Evolutionary conservation across 2,113 vertebrate genomes (phyloP).

Genomic region (Chloropsis cyanopogon): DNA sequence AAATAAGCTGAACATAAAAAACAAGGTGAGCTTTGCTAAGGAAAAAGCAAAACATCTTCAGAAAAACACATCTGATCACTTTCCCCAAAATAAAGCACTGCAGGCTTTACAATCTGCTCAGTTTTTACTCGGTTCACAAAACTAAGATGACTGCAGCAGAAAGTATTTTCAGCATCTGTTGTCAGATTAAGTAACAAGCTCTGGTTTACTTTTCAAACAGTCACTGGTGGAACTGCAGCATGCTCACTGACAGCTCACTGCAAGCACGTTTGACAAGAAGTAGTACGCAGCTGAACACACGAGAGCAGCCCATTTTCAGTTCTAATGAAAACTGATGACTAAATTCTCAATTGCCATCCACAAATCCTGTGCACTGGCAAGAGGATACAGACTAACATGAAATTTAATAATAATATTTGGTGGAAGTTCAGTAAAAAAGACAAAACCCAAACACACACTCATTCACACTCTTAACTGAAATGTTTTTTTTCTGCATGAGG

Average conservation of each 20-base stretch:
- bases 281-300: background rate
- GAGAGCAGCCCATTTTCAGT: background rate
- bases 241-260: background rate
- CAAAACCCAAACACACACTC: background rate
- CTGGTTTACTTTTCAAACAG: background rate
- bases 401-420: background rate
- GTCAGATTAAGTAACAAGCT: background rate
- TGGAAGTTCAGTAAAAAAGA: background rate
- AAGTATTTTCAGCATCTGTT: background rate
- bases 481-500: background rate
- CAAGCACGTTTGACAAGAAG: background rate
- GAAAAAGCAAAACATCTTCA: background rate
- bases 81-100: background rate
- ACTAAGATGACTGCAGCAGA: background rate
- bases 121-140: background rate
- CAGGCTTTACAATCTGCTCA: background rate
- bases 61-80: background rate
- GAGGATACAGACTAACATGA: background rate
- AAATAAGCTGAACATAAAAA: background rate
- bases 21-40: background rate
- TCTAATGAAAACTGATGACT: background rate
- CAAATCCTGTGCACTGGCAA: background rate
- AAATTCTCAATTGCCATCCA: conserved; percentile 1
- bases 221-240: background rate
- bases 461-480: background rate